Percentiles rank a stretch among this genome's conserved stretches.
phyloP scores from a whole-genome alignment of 1,140 invertebrate species.

The Chrysopa pallens region DNA sequence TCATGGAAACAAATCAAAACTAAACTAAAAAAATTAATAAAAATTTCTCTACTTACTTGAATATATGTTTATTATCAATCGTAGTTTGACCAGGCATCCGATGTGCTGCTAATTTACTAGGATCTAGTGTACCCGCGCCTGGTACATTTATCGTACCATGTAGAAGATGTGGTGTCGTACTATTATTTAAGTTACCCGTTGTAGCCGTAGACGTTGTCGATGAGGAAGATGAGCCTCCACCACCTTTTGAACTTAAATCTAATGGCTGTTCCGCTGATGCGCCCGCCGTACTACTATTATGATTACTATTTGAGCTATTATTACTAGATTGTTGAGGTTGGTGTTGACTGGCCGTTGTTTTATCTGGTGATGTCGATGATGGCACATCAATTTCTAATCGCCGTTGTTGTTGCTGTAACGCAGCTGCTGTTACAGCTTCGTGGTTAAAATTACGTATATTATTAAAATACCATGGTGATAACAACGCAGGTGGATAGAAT shows the following conservation, averaged over 20 bases:
- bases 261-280: conserved; percentile 46
- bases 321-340: conserved; percentile 6
- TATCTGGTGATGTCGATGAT: conserved; percentile 5
- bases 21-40: no score
- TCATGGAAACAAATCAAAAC: no score
- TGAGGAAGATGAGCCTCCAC: conserved; percentile 19
- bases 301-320: conserved; percentile 10
- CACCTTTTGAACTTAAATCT: conserved; percentile 53
- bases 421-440: conserved; percentile 13
- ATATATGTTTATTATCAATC: conserved; percentile 43
- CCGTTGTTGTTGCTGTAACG: conserved; percentile 2
- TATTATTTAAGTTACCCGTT: background rate
- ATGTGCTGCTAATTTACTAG: conserved; percentile 10
- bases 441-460: conserved; percentile 7
- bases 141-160: no score
- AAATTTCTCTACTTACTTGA: conserved; percentile 36
- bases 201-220: conserved; percentile 4
- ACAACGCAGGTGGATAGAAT: conserved; percentile 13
- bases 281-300: conserved; percentile 20
- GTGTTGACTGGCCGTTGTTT: conserved; percentile 7
- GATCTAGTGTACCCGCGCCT: no score
- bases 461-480: conserved; percentile 14
- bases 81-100: conserved; percentile 21
- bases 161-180: no score
- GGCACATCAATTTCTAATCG: background rate